Evolutionary conservation across 2,113 vertebrate genomes (phyloP).

Genomic region (Nesogale talazaci): DNA sequence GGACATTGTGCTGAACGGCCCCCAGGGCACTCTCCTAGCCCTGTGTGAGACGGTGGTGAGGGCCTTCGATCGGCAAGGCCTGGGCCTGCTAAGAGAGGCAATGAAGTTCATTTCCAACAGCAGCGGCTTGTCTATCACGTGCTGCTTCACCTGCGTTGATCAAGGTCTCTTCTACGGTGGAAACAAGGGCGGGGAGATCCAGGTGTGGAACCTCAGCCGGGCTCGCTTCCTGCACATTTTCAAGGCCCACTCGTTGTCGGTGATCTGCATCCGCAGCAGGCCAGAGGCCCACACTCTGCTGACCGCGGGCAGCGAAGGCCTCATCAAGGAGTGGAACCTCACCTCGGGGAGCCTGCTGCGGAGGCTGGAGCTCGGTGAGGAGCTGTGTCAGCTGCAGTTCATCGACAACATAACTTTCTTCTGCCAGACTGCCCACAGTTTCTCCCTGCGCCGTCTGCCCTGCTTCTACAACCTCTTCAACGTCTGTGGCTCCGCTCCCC

Average conservation of each 20-base stretch:
- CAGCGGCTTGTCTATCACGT: slow-evolving; percentile 71
- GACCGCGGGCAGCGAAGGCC: slow-evolving; percentile 79
- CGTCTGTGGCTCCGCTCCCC: slow-evolving; percentile 69
- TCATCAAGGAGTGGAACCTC: slow-evolving; percentile 84
- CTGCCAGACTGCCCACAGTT: slow-evolving; percentile 72
- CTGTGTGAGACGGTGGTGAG: slow-evolving; percentile 80
- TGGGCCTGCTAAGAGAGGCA: slow-evolving; percentile 38
- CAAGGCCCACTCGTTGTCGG: slow-evolving; percentile 73
- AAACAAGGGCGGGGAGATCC: slow-evolving; percentile 76
- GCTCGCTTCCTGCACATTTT: slow-evolving; percentile 69
- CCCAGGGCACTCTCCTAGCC: slow-evolving; percentile 64
- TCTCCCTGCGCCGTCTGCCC: slow-evolving; percentile 75
- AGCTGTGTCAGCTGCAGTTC: slow-evolving; percentile 68
- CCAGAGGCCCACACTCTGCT: slow-evolving; percentile 76
- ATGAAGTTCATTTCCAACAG: slow-evolving; percentile 29
- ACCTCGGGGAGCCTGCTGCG: slow-evolving; percentile 76
- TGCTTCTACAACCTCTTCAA: slow-evolving; percentile 82
- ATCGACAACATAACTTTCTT: slow-evolving; percentile 74
- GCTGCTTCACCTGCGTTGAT: slow-evolving; percentile 62
- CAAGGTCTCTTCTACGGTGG: slow-evolving; percentile 79
- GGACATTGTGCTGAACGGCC: slow-evolving; percentile 67
- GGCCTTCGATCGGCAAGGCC: slow-evolving; percentile 65
- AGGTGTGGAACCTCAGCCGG: slow-evolving; percentile 72
- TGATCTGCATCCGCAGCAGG: slow-evolving; percentile 72
- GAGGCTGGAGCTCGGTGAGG: slow-evolving; percentile 70